These are phyloP conservation scores for Hyperopisus bebe DNA, from an alignment of 2,113 vertebrate species.

Conservation along the genomic window DNA sequence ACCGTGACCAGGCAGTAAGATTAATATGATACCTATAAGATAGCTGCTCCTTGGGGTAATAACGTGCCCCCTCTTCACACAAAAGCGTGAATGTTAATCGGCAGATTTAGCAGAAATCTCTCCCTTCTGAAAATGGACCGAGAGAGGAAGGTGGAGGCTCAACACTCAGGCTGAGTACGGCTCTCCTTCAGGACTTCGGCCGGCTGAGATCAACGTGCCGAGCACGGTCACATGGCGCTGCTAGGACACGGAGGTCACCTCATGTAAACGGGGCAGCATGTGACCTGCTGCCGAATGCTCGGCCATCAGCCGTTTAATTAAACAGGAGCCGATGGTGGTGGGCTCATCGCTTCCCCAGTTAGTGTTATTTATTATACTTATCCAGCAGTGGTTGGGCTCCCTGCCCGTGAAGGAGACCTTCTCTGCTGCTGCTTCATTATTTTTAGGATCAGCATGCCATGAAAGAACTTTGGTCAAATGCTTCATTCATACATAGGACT, in stretches of 20 bases:
- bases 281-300: background rate
- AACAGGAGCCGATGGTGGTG: background rate
- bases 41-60: constrained; percentile 42
- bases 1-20: constrained; percentile 33
- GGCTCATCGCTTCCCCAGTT: background rate
- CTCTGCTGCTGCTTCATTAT: background rate
- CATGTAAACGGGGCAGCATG: background rate
- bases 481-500: background rate
- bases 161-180: background rate
- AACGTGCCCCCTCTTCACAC: constrained; percentile 52
- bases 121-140: constrained; percentile 30
- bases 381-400: background rate
- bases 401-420: background rate
- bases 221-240: background rate
- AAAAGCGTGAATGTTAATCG: constrained; percentile 59
- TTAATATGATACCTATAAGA: constrained; percentile 38
- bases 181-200: background rate
- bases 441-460: background rate
- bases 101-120: constrained; percentile 48
- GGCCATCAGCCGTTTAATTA: background rate
- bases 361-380: background rate
- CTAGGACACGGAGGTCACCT: background rate
- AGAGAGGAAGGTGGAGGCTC: background rate
- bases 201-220: background rate
- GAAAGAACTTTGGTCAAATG: background rate